Base-by-base conservation (phyloP, 2,797 vertebrate genomes). In the Pseudomugil tenellus region DNA sequence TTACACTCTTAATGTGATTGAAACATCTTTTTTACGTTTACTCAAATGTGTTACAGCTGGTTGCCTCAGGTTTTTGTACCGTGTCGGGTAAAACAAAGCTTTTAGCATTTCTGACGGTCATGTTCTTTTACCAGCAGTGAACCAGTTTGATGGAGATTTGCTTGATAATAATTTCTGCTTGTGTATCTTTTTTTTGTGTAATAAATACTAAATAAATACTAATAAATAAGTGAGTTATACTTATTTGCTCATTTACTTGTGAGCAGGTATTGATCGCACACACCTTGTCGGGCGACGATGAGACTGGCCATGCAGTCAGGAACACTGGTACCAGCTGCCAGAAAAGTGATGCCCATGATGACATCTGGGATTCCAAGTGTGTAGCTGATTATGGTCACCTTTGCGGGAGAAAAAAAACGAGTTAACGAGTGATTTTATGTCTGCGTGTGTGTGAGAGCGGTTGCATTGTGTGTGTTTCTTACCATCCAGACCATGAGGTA, bases 401-500 rank as follows among this genome's bases (percentile, higher is more conserved):
- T 41, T 12, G 60, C 9, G 70, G 11, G 76, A 66, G 28, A 49
- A 21, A 3, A 60, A 49, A 43, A 58, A 35, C 48, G 0, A 23
- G 6, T 41, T 39, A 13, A 4, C 16, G 10, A 32, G 13, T 29
- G 0, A 48, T 3, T 37, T 11, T 48, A 12, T 6, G 8, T 21
- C 4, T 16, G 13, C 14, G 4, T 6, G 23, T 34, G 58, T 37
- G 21, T 6, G 61, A 37, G 31, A 11, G 63, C 25, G 1, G 2
- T 21, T 41, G 58, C 14, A 34, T 53, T 7, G n/a, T 54, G 56
- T 0, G n/a, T 9, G 35, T 53, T 31, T 58, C 92, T 0, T 90
- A 95, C 95, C 95, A 95, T 95, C 95, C 95, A 95, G 88, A 95
- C 95, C 95, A 95, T 95, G 91, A 95, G 89, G 92, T 95, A 95